Percentiles rank a stretch among this genome's conserved stretches.
These are phyloP conservation scores for Notolabrus celidotus DNA, from an alignment of 2,797 vertebrate species.

Conservation along the genomic window DNA sequence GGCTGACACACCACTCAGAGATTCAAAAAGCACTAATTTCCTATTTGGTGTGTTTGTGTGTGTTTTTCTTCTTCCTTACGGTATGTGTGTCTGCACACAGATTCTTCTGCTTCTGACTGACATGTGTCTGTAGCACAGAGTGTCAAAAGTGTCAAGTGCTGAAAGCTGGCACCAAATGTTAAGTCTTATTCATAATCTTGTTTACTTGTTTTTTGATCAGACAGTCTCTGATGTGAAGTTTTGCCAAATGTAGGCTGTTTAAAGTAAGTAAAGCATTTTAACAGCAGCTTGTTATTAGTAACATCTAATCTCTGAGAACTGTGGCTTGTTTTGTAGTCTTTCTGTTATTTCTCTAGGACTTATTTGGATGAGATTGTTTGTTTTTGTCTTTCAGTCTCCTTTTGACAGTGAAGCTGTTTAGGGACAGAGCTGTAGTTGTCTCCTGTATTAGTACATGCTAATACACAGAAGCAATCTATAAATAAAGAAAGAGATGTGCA, in stretches of 20 bases:
- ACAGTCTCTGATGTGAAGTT: background rate
- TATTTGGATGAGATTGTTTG: too few species aligned
- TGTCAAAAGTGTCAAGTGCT: slow-evolving; percentile 5
- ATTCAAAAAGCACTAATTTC: slow-evolving; percentile 38
- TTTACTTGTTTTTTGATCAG: slow-evolving; percentile 9
- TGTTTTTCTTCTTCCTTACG: background rate
- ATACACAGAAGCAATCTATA: too few species aligned
- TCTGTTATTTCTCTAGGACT: too few species aligned
- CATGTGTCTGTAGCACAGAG: slow-evolving; percentile 16
- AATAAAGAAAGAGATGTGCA: background rate
- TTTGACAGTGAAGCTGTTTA: background rate
- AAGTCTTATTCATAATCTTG: background rate
- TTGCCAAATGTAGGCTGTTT: background rate
- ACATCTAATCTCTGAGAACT: background rate
- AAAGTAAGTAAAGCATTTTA: background rate
- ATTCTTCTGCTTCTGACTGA: slow-evolving; percentile 9
- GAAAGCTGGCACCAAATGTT: slow-evolving; percentile 12
- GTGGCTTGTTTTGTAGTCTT: background rate
- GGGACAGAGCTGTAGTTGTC: background rate
- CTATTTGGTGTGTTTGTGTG: slow-evolving; percentile 17
- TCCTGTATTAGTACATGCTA: background rate
- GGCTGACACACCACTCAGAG: slow-evolving; percentile 40
- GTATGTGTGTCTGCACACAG: background rate
- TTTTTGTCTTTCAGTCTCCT: too few species aligned
- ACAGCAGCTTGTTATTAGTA: background rate